Conservation (phyloP, 2,113 vertebrate species). For the Leucosticte australis region DNA sequence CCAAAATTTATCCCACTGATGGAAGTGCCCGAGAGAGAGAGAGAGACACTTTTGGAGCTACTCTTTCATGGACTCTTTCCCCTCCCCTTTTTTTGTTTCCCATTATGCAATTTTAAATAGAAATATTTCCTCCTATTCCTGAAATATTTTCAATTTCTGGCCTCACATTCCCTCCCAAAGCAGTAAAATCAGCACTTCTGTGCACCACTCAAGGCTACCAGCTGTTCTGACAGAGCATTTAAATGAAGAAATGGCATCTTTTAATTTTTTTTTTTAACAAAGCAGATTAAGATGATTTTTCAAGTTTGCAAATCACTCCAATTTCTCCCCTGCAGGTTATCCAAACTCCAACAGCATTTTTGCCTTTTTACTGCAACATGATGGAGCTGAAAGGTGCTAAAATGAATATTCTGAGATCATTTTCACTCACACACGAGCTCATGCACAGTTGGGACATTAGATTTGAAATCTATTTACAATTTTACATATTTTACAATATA, state of each 20-base stretch:
- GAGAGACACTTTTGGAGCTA: background rate
- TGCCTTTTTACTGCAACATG: background rate
- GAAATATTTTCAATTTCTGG: background rate
- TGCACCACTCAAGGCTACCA: background rate
- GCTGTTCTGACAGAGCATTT: background rate
- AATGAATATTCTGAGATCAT: background rate
- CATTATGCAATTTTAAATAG: background rate
- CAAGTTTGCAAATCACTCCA: background rate
- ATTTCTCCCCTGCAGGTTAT: background rate
- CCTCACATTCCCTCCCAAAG: background rate
- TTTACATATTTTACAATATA: conserved; percentile 77
- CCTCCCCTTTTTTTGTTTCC: background rate
- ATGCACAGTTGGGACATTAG: conserved; percentile 42
- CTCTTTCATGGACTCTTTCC: background rate
- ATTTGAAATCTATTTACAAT: conserved; percentile 75
- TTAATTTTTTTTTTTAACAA: background rate
- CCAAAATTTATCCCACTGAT: background rate
- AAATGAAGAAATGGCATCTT: background rate
- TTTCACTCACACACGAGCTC: conserved; percentile 42
- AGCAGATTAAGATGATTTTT: background rate
- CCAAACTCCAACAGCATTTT: background rate
- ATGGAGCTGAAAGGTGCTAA: background rate
- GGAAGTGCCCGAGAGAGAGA: background rate
- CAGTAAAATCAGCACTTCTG: background rate
- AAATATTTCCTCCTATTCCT: background rate